A percentile compares a stretch with the other conserved stretches of the same genome.
phyloP scores from a whole-genome alignment of 1,140 invertebrate species.

The Aphelinus certus region DNA sequence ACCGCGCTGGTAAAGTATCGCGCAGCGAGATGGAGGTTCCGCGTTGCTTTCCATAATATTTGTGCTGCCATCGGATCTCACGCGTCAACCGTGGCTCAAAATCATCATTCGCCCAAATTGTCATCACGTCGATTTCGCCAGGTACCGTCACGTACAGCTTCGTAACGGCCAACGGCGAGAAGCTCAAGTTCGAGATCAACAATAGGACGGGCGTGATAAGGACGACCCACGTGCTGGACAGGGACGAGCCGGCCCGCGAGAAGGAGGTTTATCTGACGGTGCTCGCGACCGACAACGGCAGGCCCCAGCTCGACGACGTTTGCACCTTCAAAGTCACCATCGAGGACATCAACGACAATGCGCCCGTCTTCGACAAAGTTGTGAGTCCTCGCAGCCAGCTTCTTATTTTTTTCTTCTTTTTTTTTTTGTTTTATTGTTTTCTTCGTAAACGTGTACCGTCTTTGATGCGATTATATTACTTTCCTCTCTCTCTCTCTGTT shows the following conservation, averaged over 20 bases:
- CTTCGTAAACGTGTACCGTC: too few relatives aligned
- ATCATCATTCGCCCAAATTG: too few relatives aligned
- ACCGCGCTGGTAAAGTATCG: too few relatives aligned
- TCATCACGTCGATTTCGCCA: conserved; percentile 22
- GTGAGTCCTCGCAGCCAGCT: conserved; percentile 52
- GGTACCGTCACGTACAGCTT: conserved; percentile 81
- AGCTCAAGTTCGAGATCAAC: conserved; percentile 82
- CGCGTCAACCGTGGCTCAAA: too few relatives aligned
- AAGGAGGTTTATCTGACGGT: conserved; percentile 85
- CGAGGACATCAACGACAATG: conserved; percentile 88
- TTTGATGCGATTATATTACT: neutral
- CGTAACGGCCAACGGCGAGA: conserved; percentile 77
- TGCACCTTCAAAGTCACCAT: conserved; percentile 89
- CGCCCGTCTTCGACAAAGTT: conserved; percentile 86
- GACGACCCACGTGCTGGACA: conserved; percentile 81
- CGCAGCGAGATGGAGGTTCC: too few relatives aligned
- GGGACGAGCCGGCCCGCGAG: conserved; percentile 85
- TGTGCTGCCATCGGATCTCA: too few relatives aligned
- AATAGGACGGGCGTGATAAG: conserved; percentile 77
- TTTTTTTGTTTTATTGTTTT: conserved; percentile 9
- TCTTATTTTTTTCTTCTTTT: conserved; percentile 6
- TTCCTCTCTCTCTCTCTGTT: neutral
- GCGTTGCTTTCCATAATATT: too few relatives aligned
- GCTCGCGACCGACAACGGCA: conserved; percentile 86
- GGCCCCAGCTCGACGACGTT: conserved; percentile 83